Evolutionary conservation across 1,140 invertebrate species (phyloP).

Genomic region (Ceratina japonica): DNA sequence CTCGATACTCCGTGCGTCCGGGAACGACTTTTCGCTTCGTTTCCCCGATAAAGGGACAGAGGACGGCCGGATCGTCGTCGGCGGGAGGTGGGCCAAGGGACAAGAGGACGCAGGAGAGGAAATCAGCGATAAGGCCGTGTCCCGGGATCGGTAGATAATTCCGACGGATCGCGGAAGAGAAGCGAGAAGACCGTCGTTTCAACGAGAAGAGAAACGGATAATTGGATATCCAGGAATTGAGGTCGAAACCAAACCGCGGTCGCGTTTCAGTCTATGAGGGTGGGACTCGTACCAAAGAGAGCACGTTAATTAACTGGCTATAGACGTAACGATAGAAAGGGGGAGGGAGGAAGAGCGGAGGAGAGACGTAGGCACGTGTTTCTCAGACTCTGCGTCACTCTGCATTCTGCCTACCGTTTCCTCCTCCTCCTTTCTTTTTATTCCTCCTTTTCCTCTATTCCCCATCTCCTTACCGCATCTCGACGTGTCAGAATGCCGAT

Average conservation of each 20-base stretch:
- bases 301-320: slow-evolving; percentile 41
- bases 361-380: neutral
- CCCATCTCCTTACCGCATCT: slow-evolving; percentile 3
- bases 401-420: neutral
- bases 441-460: neutral
- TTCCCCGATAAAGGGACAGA: neutral
- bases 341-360: no score
- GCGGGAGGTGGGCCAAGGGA: neutral
- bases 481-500: neutral
- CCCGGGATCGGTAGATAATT: slow-evolving; percentile 24
- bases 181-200: neutral
- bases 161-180: neutral
- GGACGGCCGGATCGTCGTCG: no score
- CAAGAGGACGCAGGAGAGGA: neutral
- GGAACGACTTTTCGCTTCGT: neutral
- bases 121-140: slow-evolving; percentile 22
- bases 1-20: neutral
- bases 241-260: slow-evolving; percentile 38
- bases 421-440: neutral
- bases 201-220: slow-evolving; percentile 41
- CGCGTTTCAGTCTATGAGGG: slow-evolving; percentile 23
- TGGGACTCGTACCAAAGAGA: slow-evolving; percentile 3
- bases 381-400: slow-evolving; percentile 21
- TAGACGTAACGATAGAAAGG: neutral
- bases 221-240: slow-evolving; percentile 49